Evolutionary conservation across 2,888 invertebrate genomes (phyloP).

Genomic region (Ochlodes sylvanus): DNA sequence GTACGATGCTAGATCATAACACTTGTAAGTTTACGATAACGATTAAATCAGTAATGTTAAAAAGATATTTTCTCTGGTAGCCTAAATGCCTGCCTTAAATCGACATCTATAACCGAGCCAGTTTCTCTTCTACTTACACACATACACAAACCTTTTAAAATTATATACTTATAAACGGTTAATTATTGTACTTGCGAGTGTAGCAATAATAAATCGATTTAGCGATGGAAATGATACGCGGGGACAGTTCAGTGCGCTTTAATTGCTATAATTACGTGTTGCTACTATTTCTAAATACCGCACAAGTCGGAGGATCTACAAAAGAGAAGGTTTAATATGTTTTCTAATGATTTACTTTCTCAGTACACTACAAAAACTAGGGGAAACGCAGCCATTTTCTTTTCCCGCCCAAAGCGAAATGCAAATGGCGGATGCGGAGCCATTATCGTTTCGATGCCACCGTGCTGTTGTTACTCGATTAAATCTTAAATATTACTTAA

Average conservation of each 20-base stretch:
- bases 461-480: constrained; percentile 43
- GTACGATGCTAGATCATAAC: background rate
- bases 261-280: constrained; percentile 32
- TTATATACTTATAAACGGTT: background rate
- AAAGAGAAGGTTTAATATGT: constrained; percentile 37
- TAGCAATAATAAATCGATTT: constrained; percentile 29
- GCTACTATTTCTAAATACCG: constrained; percentile 17
- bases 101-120: too few species aligned
- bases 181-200: background rate
- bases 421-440: constrained; percentile 59
- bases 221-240: constrained; percentile 26
- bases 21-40: background rate
- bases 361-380: constrained; percentile 60
- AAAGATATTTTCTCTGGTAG: too few species aligned
- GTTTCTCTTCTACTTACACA: background rate
- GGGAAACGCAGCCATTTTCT: constrained; percentile 66
- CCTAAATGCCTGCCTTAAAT: too few species aligned
- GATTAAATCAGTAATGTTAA: background rate
- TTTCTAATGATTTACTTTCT: constrained; percentile 61
- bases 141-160: background rate
- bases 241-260: constrained; percentile 5
- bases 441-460: constrained; percentile 48
- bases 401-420: constrained; percentile 69
- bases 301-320: constrained; percentile 34
- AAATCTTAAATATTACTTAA: constrained; percentile 45